Evolutionary conservation across 2,797 vertebrate species (phyloP), one percentile per base, ranked within the genome.

Genomic region (Malurus leucopterus): DNA sequence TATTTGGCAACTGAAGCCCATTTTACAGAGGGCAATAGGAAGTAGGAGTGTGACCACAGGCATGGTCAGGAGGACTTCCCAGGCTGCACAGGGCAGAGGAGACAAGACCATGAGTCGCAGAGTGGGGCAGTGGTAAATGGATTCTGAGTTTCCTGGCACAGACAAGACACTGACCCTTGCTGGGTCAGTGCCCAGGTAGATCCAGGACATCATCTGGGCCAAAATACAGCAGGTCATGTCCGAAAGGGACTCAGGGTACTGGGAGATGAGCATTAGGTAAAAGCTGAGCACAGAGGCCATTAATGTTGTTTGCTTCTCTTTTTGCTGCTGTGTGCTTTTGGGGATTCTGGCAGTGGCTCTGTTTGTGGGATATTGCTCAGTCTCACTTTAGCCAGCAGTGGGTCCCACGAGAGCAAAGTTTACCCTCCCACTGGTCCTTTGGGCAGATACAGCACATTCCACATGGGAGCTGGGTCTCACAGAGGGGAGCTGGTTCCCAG

Each of bases 101-200:
- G n/a, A 55, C 46, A 49, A 47, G 26, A 59, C 14, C 1, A 0
- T 4, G 30, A 40, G 30, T 41, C 32, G 36, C 41, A 59, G 15
- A 15, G 15, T 43, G 8, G 24, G 15, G 13, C 27, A 36, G 7
- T 59, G 46, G 32, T n/a, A 69, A 11, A 2, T 1, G 29, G 50
- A 51, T 11, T 8, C 27, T 22, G 62, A 44, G 7, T 63, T 73
- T 84, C 15, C 29, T n/a, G 23, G 41, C 50, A 63, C 44, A 84
- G 53, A 6, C 0, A 8, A 76, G 57, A 41, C 2, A 6, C 13
- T 40, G 55, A 22, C 1, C 1, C 43, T 30, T 63, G 29, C 50
- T 57, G 29, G 3, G 27, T 3, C 0, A 0, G 29, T 41, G 34
- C 29, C 47, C 0, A 1, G 30, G 13, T 24, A 40, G 13, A 7